These are phyloP conservation scores for Xylocopa sonorina DNA, from an alignment of 1,140 invertebrate species.

Conservation along the genomic window DNA sequence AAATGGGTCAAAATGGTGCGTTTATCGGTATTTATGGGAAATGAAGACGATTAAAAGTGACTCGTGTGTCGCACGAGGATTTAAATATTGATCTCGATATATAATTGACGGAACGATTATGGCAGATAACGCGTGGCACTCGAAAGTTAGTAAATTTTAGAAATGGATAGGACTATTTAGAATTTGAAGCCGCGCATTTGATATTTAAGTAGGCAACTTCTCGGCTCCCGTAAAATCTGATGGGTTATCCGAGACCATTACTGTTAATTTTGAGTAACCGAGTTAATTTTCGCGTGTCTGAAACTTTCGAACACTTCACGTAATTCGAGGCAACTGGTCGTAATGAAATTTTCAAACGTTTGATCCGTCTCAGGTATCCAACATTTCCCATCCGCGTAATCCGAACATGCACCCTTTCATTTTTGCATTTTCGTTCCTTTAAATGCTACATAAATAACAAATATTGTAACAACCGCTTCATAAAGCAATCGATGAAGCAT, in stretches of 20 bases:
- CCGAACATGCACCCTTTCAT: neutral
- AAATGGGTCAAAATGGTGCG: no score
- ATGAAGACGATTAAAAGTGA: no score
- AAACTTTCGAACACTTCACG: constrained; percentile 42
- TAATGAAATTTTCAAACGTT: constrained; percentile 39
- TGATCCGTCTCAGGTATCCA: constrained; percentile 10
- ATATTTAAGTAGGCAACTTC: constrained; percentile 36
- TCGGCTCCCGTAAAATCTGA: constrained; percentile 34
- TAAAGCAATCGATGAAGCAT: no score
- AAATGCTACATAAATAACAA: no score
- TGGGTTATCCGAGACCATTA: constrained; percentile 47
- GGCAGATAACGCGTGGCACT: no score
- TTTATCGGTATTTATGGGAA: no score
- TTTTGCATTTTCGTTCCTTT: neutral
- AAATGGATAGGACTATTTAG: constrained; percentile 29
- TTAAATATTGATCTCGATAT: neutral
- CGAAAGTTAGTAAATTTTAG: constrained; percentile 13
- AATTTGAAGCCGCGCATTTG: constrained; percentile 11
- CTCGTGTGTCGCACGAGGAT: neutral
- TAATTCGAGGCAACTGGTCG: constrained; percentile 20
- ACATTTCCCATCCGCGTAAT: neutral
- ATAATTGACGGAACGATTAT: neutral
- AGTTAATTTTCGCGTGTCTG: constrained; percentile 31
- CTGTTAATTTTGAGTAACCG: constrained; percentile 44
- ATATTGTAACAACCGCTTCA: no score